phyloP scores from a whole-genome alignment of 2,888 invertebrate species.

The Calliopum simillimum region DNA sequence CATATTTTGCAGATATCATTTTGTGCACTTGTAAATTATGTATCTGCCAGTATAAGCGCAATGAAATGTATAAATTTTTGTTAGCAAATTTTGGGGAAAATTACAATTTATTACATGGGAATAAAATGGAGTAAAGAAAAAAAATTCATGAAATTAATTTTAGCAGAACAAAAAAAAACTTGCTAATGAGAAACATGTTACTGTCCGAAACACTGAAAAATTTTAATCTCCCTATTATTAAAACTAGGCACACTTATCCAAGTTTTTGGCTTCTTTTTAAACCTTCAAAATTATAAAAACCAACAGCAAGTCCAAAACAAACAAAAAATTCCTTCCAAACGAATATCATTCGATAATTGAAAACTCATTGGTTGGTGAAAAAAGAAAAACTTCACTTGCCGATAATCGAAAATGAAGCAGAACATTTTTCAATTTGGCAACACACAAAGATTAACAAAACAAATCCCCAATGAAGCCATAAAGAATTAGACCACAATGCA shows the following conservation, averaged over 20 bases:
- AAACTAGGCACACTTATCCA: too few species aligned
- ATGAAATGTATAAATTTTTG: slow-evolving; percentile 2
- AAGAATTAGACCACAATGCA: slow-evolving; percentile 14
- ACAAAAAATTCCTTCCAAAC: background rate
- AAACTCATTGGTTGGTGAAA: background rate
- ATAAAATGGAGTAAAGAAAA: background rate
- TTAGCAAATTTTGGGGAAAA: background rate
- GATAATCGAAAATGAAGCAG: slow-evolving; percentile 21
- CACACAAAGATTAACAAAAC: slow-evolving; percentile 23
- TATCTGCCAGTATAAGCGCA: too few species aligned
- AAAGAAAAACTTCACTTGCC: background rate
- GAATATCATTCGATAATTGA: slow-evolving; percentile 2
- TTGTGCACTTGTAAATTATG: too few species aligned
- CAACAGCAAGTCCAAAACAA: too few species aligned
- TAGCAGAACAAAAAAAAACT: background rate
- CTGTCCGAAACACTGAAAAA: too few species aligned
- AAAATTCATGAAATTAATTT: background rate
- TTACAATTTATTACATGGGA: slow-evolving; percentile 11
- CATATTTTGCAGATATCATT: slow-evolving; percentile 19
- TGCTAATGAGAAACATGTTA: too few species aligned
- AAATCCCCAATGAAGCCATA: slow-evolving; percentile 27
- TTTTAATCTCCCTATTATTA: too few species aligned
- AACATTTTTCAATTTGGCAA: slow-evolving; percentile 28
- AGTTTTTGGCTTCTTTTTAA: too few species aligned
- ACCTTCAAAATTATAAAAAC: too few species aligned